A percentile compares a stretch with the other conserved stretches of the same genome.
phyloP scores from a whole-genome alignment of 2,888 invertebrate genomes.

The Agrypnus murinus region DNA sequence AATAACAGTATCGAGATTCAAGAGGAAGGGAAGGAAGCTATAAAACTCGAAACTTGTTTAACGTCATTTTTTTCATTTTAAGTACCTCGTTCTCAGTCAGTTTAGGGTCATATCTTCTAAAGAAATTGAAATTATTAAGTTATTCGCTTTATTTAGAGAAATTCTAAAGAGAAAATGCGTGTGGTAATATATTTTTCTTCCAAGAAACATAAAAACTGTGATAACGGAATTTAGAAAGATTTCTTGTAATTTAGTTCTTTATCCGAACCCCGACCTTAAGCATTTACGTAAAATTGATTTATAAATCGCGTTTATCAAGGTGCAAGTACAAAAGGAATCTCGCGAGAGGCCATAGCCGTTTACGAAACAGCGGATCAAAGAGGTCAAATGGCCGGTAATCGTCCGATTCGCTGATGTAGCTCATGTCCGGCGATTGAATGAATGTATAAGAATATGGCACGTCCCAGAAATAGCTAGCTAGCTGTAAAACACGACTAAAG shows the following conservation, averaged over 20 bases:
- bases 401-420: constrained; percentile 53
- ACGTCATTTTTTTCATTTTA: constrained; percentile 8
- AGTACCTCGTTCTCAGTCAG: constrained; percentile 1
- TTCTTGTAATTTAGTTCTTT: background rate
- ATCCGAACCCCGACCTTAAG: background rate
- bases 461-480: constrained; percentile 46
- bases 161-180: background rate
- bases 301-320: constrained; percentile 26
- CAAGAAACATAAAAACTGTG: background rate
- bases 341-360: constrained; percentile 17
- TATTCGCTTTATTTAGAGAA: constrained; percentile 2
- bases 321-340: constrained; percentile 22
- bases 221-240: constrained; percentile 1
- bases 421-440: constrained; percentile 51
- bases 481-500: constrained; percentile 43
- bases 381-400: constrained; percentile 35
- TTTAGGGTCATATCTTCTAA: background rate
- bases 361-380: constrained; percentile 33
- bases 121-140: constrained; percentile 11
- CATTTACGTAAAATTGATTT: constrained; percentile 20
- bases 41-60: constrained; percentile 16
- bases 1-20: constrained; percentile 4
- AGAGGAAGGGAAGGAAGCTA: background rate
- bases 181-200: background rate
- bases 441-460: constrained; percentile 53